A percentile compares a stretch with the other conserved stretches of the same genome.
These are phyloP conservation scores for Silurus glanis DNA, from an alignment of 2,113 vertebrate species.

Conservation along the genomic window DNA sequence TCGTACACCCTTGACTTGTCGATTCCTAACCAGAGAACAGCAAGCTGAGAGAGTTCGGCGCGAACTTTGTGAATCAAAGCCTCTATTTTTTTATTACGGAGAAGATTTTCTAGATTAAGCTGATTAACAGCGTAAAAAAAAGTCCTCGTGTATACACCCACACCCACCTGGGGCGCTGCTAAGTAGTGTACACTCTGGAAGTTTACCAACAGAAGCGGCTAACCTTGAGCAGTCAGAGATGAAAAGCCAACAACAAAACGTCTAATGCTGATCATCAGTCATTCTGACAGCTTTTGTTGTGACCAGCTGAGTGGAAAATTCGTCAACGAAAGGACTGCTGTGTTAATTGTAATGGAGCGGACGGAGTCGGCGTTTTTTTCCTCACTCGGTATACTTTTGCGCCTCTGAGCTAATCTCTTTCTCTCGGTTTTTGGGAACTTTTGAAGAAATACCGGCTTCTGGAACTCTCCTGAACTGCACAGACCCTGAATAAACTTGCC, in stretches of 20 bases:
- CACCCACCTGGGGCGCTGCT: neutral
- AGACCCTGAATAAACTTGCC: neutral
- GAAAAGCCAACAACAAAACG: conserved; percentile 6
- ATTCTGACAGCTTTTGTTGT: conserved; percentile 21
- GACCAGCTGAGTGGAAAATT: conserved; percentile 23
- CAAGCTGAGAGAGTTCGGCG: neutral
- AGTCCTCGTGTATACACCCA: neutral
- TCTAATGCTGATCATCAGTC: conserved; percentile 22
- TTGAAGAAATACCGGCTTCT: no score
- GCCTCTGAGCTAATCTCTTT: no score
- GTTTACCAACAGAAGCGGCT: neutral
- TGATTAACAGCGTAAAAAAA: neutral
- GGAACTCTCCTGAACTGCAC: neutral
- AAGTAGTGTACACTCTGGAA: neutral
- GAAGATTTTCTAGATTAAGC: neutral
- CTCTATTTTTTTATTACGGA: neutral
- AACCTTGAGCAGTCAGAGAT: conserved; percentile 10
- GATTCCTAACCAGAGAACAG: no score
- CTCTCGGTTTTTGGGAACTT: no score
- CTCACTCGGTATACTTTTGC: no score
- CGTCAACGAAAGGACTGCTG: neutral
- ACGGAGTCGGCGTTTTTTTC: neutral
- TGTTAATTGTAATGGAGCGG: conserved; percentile 28
- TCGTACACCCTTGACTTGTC: no score
- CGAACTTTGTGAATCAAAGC: neutral